Evolutionary conservation across 2,888 invertebrate species (phyloP).

Genomic region (Papilio protenor): DNA sequence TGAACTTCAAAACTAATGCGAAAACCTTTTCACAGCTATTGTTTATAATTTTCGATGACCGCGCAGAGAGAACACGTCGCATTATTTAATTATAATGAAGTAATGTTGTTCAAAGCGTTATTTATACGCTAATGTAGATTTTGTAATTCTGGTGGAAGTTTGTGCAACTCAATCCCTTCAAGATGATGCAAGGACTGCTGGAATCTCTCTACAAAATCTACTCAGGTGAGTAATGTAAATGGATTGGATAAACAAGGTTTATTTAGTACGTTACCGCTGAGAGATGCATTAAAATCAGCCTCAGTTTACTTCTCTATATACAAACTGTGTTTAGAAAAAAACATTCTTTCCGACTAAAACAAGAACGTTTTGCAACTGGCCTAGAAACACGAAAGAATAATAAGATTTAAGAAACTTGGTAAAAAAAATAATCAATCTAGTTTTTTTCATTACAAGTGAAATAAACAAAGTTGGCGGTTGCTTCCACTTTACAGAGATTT

Average conservation of each 20-base stretch:
- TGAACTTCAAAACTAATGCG: conserved; percentile 39
- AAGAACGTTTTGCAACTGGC: conserved; percentile 15
- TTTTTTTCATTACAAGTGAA: neutral
- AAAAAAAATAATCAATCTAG: conserved; percentile 11
- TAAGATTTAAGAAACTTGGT: neutral
- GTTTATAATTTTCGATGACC: conserved; percentile 38
- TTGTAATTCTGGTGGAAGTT: conserved; percentile 58
- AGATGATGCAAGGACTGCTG: conserved; percentile 82
- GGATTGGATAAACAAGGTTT: conserved; percentile 33
- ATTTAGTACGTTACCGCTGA: conserved; percentile 24
- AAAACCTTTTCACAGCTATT: conserved; percentile 52
- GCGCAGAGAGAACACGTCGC: conserved; percentile 57
- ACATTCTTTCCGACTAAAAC: conserved; percentile 17
- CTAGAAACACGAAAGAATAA: conserved; percentile 5
- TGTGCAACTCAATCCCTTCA: conserved; percentile 61
- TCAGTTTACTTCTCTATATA: conserved; percentile 3
- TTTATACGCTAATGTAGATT: conserved; percentile 44
- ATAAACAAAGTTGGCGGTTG: conserved; percentile 3
- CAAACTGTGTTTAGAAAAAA: conserved; percentile 15
- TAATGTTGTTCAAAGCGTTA: conserved; percentile 51
- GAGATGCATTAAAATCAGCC: conserved; percentile 32
- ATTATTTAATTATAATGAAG: conserved; percentile 66
- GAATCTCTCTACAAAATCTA: conserved; percentile 80
- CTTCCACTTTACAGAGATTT: neutral
- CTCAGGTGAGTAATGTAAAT: conserved; percentile 65